Evolutionary conservation across 2,113 vertebrate genomes (phyloP).

Genomic region (Mastomys natalensis): DNA sequence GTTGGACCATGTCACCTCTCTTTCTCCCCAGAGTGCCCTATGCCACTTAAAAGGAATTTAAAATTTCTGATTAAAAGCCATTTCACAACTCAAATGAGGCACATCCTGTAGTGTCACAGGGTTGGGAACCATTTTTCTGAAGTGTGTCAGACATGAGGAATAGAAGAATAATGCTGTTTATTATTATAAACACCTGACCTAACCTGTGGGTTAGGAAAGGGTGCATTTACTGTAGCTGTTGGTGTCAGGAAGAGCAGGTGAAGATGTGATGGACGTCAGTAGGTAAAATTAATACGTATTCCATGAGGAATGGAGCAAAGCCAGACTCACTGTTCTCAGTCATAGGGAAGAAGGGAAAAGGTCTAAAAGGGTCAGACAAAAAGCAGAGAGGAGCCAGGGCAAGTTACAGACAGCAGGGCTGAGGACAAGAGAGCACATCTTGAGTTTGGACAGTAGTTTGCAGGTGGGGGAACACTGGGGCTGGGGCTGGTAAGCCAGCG

Average conservation of each 20-base stretch:
- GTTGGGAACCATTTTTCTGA: conserved; percentile 48
- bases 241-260: background rate
- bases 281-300: background rate
- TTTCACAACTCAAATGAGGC: conserved; percentile 52
- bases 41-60: conserved; percentile 32
- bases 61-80: conserved; percentile 39
- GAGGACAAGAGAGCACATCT: background rate
- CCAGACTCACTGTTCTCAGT: background rate
- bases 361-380: background rate
- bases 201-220: conserved; percentile 57
- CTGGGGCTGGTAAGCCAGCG: background rate
- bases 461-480: background rate
- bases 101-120: conserved; percentile 43
- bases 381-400: background rate
- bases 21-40: background rate
- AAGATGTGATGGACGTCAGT: background rate
- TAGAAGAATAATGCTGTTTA: background rate
- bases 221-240: background rate
- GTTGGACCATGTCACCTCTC: background rate
- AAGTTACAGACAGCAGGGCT: background rate
- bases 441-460: background rate
- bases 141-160: conserved; percentile 61
- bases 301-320: background rate
- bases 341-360: background rate
- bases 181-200: conserved; percentile 32